Evolutionary conservation across 2,888 invertebrate genomes (phyloP).

Genomic region (Ophraella communa): DNA sequence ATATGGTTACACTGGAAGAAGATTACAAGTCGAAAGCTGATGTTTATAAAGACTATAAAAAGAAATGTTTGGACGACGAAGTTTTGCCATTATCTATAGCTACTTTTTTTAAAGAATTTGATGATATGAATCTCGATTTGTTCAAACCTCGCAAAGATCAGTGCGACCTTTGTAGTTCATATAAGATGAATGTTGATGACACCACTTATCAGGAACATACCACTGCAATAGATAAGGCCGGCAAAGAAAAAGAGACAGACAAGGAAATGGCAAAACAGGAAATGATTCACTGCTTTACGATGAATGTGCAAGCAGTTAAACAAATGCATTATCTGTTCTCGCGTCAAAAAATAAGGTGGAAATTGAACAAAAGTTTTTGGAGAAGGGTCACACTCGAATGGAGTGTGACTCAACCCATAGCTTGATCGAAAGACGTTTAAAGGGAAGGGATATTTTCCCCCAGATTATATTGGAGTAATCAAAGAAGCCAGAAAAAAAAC

Average conservation of each 20-base stretch:
- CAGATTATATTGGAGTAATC: conserved; percentile 23
- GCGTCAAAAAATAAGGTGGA: conserved; percentile 16
- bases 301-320: conserved; percentile 37
- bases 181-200: too few species aligned
- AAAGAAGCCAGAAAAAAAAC: conserved; percentile 22
- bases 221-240: conserved; percentile 27
- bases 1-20: too few species aligned
- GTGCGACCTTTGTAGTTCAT: too few species aligned
- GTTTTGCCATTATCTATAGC: conserved; percentile 14
- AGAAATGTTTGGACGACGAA: conserved; percentile 14
- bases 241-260: conserved; percentile 27
- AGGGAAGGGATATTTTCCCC: background rate
- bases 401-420: conserved; percentile 17
- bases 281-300: conserved; percentile 22
- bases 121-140: too few species aligned
- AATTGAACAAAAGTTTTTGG: conserved; percentile 27
- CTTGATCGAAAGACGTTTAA: background rate
- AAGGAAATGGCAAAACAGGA: conserved; percentile 23
- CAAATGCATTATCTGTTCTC: conserved; percentile 23
- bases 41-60: too few species aligned
- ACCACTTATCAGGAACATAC: conserved; percentile 16
- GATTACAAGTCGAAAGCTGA: conserved; percentile 28
- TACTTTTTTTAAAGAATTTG: conserved; percentile 4
- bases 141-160: too few species aligned
- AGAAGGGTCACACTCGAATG: conserved; percentile 28